Evolutionary conservation across 2,888 invertebrate genomes (phyloP).

Genomic region (Dioctria rufipes): DNA sequence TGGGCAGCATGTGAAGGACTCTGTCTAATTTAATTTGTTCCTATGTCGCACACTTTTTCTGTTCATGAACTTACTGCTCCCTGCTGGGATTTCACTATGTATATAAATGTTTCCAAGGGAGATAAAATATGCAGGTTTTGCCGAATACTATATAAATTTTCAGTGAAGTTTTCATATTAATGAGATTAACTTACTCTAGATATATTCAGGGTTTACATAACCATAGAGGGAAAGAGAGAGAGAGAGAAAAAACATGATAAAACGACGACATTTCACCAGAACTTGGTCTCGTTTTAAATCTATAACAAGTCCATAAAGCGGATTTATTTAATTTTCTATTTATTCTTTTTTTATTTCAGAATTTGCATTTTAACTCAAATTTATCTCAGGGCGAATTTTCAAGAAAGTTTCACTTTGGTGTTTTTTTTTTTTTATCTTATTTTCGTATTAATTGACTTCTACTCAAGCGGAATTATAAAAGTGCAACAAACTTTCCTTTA

Average conservation of each 20-base stretch:
- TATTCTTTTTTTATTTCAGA: neutral
- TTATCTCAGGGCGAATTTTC: too few species aligned
- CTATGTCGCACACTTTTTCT: conserved; percentile 2
- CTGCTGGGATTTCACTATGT: neutral
- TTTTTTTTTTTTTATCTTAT: too few species aligned
- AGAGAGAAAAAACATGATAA: neutral
- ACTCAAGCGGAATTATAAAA: too few species aligned
- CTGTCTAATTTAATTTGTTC: conserved; percentile 30
- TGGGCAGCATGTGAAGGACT: neutral
- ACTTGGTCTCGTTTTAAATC: conserved; percentile 10
- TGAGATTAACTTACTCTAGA: conserved; percentile 9
- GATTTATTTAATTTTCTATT: conserved; percentile 19
- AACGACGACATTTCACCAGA: neutral
- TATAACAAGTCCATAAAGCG: conserved; percentile 31
- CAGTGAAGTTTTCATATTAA: neutral
- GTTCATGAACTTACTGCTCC: neutral
- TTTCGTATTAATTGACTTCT: too few species aligned
- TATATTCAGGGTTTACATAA: neutral
- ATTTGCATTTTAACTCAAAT: conserved; percentile 29
- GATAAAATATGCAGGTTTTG: conserved; percentile 28
- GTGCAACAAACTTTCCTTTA: too few species aligned
- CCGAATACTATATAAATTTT: neutral
- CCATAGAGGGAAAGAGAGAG: neutral
- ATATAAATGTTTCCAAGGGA: too few species aligned
- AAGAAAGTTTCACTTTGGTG: too few species aligned